phyloP scores from a whole-genome alignment of 2,797 vertebrate genomes.

The Ciconia nigra region DNA sequence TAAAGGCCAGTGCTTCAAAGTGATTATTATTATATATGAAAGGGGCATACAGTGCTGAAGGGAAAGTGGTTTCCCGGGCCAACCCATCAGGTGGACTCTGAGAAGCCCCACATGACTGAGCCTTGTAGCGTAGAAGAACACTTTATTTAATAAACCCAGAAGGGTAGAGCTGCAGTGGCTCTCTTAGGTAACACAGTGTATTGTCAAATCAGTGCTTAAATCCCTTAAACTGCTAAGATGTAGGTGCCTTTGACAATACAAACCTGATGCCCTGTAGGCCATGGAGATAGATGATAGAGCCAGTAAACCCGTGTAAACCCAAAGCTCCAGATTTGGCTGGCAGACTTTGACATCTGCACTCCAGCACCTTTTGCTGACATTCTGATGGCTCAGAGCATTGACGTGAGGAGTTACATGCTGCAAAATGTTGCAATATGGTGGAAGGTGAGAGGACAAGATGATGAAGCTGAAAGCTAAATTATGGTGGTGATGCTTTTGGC shows the following conservation, averaged over 20 bases:
- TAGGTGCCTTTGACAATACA: neutral
- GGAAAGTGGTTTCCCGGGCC: neutral
- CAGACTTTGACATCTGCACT: neutral
- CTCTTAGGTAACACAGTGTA: neutral
- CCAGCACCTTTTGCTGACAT: neutral
- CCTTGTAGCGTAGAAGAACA: neutral
- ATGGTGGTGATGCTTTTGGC: neutral
- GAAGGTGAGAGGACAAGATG: neutral
- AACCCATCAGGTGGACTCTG: neutral
- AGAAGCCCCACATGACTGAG: neutral
- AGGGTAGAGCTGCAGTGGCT: neutral
- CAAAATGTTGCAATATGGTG: neutral
- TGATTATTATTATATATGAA: neutral
- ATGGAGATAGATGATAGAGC: neutral
- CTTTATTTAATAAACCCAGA: neutral
- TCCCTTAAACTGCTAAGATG: neutral
- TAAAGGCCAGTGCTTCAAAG: neutral
- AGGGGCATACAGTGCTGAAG: neutral
- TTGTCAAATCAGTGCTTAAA: neutral
- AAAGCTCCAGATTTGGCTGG: neutral
- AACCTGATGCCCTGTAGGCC: neutral
- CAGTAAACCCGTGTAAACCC: neutral
- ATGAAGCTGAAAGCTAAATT: neutral
- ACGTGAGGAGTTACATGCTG: neutral
- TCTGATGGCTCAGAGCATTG: neutral